Base-by-base conservation (phyloP, 2,113 vertebrate genomes). In the Lophotis ruficrista region DNA sequence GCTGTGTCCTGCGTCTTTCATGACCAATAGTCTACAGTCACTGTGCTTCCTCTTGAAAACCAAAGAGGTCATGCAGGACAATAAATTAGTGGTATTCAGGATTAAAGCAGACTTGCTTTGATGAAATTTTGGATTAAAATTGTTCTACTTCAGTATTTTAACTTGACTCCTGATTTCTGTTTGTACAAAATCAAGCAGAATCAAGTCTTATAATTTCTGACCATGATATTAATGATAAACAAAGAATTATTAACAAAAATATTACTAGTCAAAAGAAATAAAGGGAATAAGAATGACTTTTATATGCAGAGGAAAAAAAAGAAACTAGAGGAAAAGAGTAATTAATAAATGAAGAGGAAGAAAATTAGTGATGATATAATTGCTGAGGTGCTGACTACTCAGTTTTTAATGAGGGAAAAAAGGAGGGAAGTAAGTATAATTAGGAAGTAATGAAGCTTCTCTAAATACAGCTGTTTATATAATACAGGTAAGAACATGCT, bases 301-400 rank as follows among this genome's bases (percentile, higher is more conserved):
- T 80, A 61, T 38, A 77, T 48, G 23, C 51, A 90, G 45, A 33
- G n/a, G 6, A 43, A 12, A 33, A 38, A 69, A 38, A 78, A 65
- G 2, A 37, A 31, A 43, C 13, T 21, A 56, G 27, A 92, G 56
- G 3, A 68, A 85, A 94, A 64, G 11, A n/a, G 14, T 85, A 70
- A 85, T 80, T 90, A 81, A 92, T 89, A 90, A 87, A 79, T 57
- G 53, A 94, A 86, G 51, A 95, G 79, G 64, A 92, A 93, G 83
- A 90, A 95, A 93, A 92, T 95, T 87, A 93, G 65, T 72, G 80
- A 92, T 94, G 51, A 87, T 75, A 93, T 94, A 96, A 96, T 94
- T 87, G 28, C 61, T 57, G n/a, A 94, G 72, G 48, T 94, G 69
- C 88, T 84, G 94, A 94, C 79, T 90, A 80, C 38, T 85, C 31